Percentiles rank a stretch among this genome's conserved stretches.
phyloP scores from a whole-genome alignment of 2,113 vertebrate genomes.

The Podarcis raffonei region DNA sequence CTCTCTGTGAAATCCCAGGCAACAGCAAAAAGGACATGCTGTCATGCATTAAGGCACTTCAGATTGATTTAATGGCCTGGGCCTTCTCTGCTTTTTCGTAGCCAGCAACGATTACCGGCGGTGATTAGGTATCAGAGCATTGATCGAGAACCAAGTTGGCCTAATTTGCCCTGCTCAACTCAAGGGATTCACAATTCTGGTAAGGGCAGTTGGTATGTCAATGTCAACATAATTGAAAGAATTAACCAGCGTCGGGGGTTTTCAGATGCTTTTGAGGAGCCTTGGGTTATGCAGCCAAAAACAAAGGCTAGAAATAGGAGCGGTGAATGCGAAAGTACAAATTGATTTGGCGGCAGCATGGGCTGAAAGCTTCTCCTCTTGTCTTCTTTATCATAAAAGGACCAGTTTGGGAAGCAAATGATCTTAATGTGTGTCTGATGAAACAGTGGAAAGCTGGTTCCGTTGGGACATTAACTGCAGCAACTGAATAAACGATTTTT shows the following conservation, averaged over 20 bases:
- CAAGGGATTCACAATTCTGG: not conserved
- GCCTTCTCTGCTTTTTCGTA: not conserved
- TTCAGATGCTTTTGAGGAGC: not conserved
- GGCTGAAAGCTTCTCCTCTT: too few relatives aligned
- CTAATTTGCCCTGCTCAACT: not conserved
- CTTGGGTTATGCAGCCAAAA: not conserved
- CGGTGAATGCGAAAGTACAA: too few relatives aligned
- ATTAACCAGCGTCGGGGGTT: not conserved
- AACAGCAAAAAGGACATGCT: not conserved
- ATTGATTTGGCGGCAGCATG: too few relatives aligned
- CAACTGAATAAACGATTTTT: not conserved
- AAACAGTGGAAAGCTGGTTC: too few relatives aligned
- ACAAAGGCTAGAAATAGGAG: too few relatives aligned
- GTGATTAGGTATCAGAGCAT: not conserved
- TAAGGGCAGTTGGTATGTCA: not conserved
- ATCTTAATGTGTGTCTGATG: too few relatives aligned
- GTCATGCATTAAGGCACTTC: not conserved
- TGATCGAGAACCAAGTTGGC: not conserved
- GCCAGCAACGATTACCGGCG: not conserved
- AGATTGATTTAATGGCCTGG: not conserved
- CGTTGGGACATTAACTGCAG: not conserved
- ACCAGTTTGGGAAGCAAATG: not conserved
- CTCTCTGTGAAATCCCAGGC: not conserved
- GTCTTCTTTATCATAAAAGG: not conserved
- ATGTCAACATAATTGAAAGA: not conserved